Percentiles rank a stretch among this genome's conserved stretches.
phyloP scores from a whole-genome alignment of 2,888 invertebrate species.

The Zygothrica quintamaculata region DNA sequence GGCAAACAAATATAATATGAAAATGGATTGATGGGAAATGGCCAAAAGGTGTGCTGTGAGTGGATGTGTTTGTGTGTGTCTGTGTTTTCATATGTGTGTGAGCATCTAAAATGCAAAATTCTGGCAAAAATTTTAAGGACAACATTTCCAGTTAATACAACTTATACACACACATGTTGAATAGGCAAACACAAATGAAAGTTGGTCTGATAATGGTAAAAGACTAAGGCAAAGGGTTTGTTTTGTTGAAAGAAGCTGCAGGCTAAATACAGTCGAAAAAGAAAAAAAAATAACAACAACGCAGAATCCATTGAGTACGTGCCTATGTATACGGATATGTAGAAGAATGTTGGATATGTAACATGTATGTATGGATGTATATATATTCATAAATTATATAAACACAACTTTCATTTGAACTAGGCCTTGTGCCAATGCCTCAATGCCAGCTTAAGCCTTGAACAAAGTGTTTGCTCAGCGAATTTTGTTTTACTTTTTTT shows the following conservation, averaged over 20 bases:
- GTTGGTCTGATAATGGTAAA: not conserved
- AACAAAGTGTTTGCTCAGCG: slow-evolving; percentile 1
- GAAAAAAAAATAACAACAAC: no score
- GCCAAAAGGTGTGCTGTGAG: no score
- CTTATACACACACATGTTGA: no score
- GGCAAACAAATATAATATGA: no score
- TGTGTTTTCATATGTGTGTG: slow-evolving; percentile 2
- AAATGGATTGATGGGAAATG: not conserved
- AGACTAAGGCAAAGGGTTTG: slow-evolving; percentile 13
- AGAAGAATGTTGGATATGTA: not conserved
- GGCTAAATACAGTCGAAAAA: slow-evolving; percentile 46
- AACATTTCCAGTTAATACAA: slow-evolving; percentile 41
- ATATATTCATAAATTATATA: slow-evolving; percentile 51
- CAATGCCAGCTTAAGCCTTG: slow-evolving; percentile 13
- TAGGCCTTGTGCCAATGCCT: slow-evolving; percentile 46
- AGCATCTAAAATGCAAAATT: slow-evolving; percentile 47
- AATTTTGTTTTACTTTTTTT: no score
- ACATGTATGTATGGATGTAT: no score
- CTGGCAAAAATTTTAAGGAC: slow-evolving; percentile 53
- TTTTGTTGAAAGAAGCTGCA: slow-evolving; percentile 36
- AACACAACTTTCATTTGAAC: slow-evolving; percentile 62
- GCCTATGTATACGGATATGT: not conserved
- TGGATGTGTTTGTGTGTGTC: no score
- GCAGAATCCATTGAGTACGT: not conserved
- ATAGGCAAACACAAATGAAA: no score